Evolutionary conservation across 2,888 invertebrate genomes (phyloP).

Genomic region (Rhyacophila evoluta): DNA sequence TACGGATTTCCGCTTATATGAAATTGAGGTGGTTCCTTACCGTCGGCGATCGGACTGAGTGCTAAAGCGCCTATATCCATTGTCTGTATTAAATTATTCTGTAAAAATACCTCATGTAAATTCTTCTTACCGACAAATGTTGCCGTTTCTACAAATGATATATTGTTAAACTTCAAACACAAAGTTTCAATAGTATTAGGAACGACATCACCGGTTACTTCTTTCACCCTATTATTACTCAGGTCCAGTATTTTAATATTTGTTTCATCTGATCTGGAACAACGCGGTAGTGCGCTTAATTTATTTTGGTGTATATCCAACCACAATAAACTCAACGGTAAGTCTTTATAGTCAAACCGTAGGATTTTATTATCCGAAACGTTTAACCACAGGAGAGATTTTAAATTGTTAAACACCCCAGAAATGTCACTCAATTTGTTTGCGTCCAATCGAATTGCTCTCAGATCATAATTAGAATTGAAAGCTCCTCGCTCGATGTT

Average conservation of each 20-base stretch:
- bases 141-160: conserved; percentile 76
- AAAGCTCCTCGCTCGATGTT: conserved; percentile 81
- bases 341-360: conserved; percentile 81
- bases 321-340: conserved; percentile 81
- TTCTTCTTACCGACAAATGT: conserved; percentile 77
- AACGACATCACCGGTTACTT: conserved; percentile 76
- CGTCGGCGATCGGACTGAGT: conserved; percentile 75
- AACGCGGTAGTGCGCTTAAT: conserved; percentile 74
- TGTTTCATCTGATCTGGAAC: conserved; percentile 68
- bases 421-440: conserved; percentile 81
- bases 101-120: conserved; percentile 80
- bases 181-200: conserved; percentile 80
- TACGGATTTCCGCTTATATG: conserved; percentile 87
- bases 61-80: conserved; percentile 81
- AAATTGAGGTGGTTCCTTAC: conserved; percentile 81
- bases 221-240: conserved; percentile 78
- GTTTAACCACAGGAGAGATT: conserved; percentile 82
- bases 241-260: conserved; percentile 80
- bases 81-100: conserved; percentile 79
- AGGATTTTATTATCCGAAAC: conserved; percentile 82
- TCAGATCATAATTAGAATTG: conserved; percentile 77
- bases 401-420: conserved; percentile 78
- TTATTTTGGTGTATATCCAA: conserved; percentile 83
- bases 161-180: conserved; percentile 80
- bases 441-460: conserved; percentile 80